Conservation (phyloP, 1,140 invertebrate species). For the Drosophila neocordata region DNA sequence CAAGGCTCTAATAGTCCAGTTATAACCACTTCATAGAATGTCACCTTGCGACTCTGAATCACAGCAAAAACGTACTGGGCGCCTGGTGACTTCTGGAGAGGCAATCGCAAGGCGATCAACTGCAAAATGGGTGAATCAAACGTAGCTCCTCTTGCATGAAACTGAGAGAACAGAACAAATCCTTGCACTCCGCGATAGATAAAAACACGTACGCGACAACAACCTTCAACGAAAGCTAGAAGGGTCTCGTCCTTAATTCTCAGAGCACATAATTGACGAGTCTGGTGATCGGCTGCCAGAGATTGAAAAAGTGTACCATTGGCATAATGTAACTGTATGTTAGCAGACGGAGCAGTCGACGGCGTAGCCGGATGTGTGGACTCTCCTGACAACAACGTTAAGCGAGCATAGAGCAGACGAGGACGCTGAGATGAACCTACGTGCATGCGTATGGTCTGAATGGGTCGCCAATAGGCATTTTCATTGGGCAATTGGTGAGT, state of each 20-base stretch:
- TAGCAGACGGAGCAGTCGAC: slow-evolving; percentile 45
- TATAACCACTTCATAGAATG: slow-evolving; percentile 61
- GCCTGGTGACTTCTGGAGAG: slow-evolving; percentile 40
- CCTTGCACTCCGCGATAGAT: slow-evolving; percentile 74
- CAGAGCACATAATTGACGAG: slow-evolving; percentile 55
- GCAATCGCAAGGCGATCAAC: slow-evolving; percentile 39
- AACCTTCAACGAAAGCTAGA: slow-evolving; percentile 70
- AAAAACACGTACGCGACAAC: slow-evolving; percentile 58
- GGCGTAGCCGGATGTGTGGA: slow-evolving; percentile 33
- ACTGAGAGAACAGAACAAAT: slow-evolving; percentile 60
- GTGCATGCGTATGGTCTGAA: slow-evolving; percentile 48
- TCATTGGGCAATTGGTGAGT: slow-evolving; percentile 4
- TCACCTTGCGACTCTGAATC: slow-evolving; percentile 33
- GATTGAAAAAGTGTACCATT: slow-evolving; percentile 72
- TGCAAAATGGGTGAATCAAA: slow-evolving; percentile 37
- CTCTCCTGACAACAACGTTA: slow-evolving; percentile 23
- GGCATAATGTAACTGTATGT: slow-evolving; percentile 57
- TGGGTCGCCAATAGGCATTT: slow-evolving; percentile 14
- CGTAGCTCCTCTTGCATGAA: slow-evolving; percentile 14
- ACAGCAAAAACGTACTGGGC: slow-evolving; percentile 46
- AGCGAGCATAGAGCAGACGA: slow-evolving; percentile 50
- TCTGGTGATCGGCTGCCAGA: slow-evolving; percentile 43
- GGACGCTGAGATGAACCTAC: slow-evolving; percentile 36
- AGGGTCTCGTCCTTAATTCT: slow-evolving; percentile 69
- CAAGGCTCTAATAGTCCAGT: slow-evolving; percentile 57